Evolutionary conservation across 2,888 invertebrate genomes (phyloP).

Genomic region (Tineola bisselliella): DNA sequence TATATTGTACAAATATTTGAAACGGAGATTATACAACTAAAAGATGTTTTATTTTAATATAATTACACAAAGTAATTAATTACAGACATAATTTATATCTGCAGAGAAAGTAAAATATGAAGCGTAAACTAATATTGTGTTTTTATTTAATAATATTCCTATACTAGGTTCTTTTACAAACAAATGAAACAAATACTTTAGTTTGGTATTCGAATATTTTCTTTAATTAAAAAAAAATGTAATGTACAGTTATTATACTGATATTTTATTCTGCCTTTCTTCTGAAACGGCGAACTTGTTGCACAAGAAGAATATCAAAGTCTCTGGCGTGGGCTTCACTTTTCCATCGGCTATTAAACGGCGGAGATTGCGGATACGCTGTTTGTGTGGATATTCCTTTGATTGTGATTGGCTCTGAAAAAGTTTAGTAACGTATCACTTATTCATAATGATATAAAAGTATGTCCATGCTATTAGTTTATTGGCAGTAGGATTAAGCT

Average conservation of each 20-base stretch:
- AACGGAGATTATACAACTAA: slow-evolving; percentile 4
- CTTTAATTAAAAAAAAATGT: no score
- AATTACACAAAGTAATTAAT: slow-evolving; percentile 11
- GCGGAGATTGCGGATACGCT: slow-evolving; percentile 69
- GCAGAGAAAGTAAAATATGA: slow-evolving; percentile 9
- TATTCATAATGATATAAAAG: no score
- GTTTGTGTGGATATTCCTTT: slow-evolving; percentile 69
- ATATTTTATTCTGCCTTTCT: slow-evolving; percentile 38
- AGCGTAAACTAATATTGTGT: background rate
- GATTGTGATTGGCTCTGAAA: slow-evolving; percentile 15
- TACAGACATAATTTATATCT: slow-evolving; percentile 13
- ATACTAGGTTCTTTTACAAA: no score
- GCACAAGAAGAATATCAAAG: slow-evolving; percentile 61
- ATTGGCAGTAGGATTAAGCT: background rate
- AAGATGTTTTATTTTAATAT: slow-evolving; percentile 5
- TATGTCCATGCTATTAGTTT: background rate
- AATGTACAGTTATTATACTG: slow-evolving; percentile 16
- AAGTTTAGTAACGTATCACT: background rate
- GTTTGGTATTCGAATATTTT: no score
- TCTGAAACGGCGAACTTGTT: slow-evolving; percentile 61
- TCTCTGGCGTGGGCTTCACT: slow-evolving; percentile 56
- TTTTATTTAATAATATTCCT: background rate
- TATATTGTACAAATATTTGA: slow-evolving; percentile 6
- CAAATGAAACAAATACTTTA: no score
- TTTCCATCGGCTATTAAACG: slow-evolving; percentile 54